Base-by-base conservation (phyloP, 37 sponge, comb jelly and placozoan genomes). In the Axinella damicornis region DNA sequence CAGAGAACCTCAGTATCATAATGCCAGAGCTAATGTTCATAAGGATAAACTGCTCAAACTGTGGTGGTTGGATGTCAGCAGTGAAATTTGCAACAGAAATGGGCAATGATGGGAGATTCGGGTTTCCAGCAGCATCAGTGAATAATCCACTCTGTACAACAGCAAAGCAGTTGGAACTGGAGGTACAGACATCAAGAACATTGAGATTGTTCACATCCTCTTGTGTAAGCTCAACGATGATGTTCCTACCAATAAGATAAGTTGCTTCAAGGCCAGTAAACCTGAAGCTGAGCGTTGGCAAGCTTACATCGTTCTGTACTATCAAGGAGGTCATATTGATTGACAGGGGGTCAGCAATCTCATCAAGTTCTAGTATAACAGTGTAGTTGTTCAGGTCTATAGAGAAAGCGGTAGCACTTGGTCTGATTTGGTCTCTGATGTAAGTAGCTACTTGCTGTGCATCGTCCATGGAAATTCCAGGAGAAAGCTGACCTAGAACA, bases 111-210 rank as follows among this genome's bases (percentile, higher is more conserved):
- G 87, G 68, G 25, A 86, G 20, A 55, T 92, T 70, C 0, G 63
- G 69, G 77, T 92, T 92, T 19, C 94, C 94, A 71, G 91, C 92
- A 32, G 80, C 80, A 74, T 96, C 97, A 40, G 81, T 86, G 37
- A 91, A 82, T 41, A 96, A 86, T 11, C 85, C 84, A n/a, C 40
- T 38, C 25, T 80, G 55, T 9, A 88, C 55, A 55, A 67, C 28
- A 21, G 81, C 83, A 69, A 76, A 95, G 57, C 95, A 95, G 76
- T 88, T 73, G 30, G 40, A 34, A 54, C 71, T 85, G 20, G 71
- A 57, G 22, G 89, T 88, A 30, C 93, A 92, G 31, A 88, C 34
- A 58, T 74, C 73, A 2, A 95, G 80, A 6, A 81, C 65, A 56
- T 95, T 92, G 37, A 95, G 78, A n/a, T 33, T 37, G 57, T 95